Evolutionary conservation across 30 jellyfish, hydroid and myxozoan genomes (phyloP), one percentile per base, ranked within the genome.

Genomic region (Aurelia sp.): DNA sequence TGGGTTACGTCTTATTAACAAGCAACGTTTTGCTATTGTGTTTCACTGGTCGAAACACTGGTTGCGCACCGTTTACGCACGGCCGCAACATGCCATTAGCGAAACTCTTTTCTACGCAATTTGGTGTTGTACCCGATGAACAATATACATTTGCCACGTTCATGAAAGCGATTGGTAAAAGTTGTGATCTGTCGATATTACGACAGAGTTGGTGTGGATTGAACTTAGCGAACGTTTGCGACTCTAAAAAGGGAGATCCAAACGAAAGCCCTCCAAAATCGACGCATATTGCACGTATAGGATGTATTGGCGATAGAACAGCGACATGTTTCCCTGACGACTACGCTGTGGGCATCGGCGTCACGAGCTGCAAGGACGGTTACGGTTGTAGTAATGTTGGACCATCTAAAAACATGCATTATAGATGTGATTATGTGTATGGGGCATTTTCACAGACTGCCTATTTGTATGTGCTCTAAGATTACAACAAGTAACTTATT

Each of bases 241-340:
- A 94, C 76, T 81, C 97, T 55, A 85, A 89, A 77, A 89, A 85
- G 23, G 92, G 90, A 20, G 92, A 90, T 71, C 99, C 99, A 59
- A 94, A 94, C 82, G 99, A 94, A 60, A 90, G 69, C 21, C 99
- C 99, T 12, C 96, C 96, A 57, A 89, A 62, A 66, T 89, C 99
- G 21, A 94, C 99, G 55, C 99, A 94, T 62, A 94, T 94, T 21
- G 99, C 78, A 35, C 87, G 99, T 3, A 90, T 94, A 11, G 99
- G 99, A 20, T 94, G 99, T 81, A 90, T 94, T 84, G 99, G 99
- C 30, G 99, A 94, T 70, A 76, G 96, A 5, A 94, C 98, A n/a
- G 98, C 99, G 22, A 94, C 99, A n/a, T 94, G 99, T 81, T 94
- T 94, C 62, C 99, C 99, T 23, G 99, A 94, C 60, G 99, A 94